Evolutionary conservation across 2,797 vertebrate genomes (phyloP), one percentile per base, ranked within the genome.

Genomic region (Odontamblyopus lacepedii): DNA sequence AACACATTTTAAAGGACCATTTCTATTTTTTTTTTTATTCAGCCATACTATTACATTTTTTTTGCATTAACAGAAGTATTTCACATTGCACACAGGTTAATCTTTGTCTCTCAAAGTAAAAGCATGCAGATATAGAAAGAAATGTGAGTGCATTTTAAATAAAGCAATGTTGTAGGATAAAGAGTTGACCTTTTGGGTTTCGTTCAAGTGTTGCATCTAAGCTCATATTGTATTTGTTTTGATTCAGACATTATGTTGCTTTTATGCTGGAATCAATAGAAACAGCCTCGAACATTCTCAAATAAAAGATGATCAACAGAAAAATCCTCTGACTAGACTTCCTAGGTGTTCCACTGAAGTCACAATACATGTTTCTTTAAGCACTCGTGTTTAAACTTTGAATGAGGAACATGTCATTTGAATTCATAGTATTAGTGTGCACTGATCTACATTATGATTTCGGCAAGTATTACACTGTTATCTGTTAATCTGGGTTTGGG

Each of bases 131-230:
- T 66, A 51, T 29, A 7, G 13, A 30, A 4, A 29, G 27, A 66
- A 51, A 30, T 53, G 6, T 26, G 11, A 26, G 32, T 63, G 9
- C 7, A 29, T 72, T 56, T 57, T 15, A 65, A 26, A 26, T 68
- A 2, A 67, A 67, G 29, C 16, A 12, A 35, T 19, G 61, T 51
- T 48, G 32, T 56, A 12, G 8, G 7, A 69, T n/a, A 16, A 44
- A 65, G 5, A 16, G 48, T 7, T 66, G 64, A 51, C 64, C 63
- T 65, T 65, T 63, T n/a, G 6, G 8, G 6, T 41, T 13, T 65
- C 35, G 44, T 64, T 64, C 35, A 15, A 64, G 63, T 48, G 63
- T 12, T 65, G 23, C 48, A 51, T 66, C 48, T 30, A 30, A 51
- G 29, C 27, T 6, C 18, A 48, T 51, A 53, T 66, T 53, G 19